Evolutionary conservation across 2,797 vertebrate genomes (phyloP).

Genomic region (Leptoclinus maculatus): DNA sequence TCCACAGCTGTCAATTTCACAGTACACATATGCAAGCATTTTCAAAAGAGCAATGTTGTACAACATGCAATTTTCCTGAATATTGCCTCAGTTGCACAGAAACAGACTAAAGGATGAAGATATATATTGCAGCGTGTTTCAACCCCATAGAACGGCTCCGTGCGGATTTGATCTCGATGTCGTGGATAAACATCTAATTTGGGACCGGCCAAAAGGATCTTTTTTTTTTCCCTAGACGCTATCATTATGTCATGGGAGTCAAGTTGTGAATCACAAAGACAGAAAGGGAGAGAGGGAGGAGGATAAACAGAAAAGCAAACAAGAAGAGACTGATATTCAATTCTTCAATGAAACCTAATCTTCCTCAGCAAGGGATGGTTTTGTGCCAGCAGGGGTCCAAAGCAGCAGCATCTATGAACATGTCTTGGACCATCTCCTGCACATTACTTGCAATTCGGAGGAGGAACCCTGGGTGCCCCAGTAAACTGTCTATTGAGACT

Average conservation of each 20-base stretch:
- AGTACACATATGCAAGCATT: constrained; percentile 42
- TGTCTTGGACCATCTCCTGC: constrained; percentile 67
- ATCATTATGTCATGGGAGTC: constrained; percentile 64
- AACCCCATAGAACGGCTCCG: constrained; percentile 47
- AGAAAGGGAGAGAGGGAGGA: constrained; percentile 11
- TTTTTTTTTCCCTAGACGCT: constrained; percentile 20
- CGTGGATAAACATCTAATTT: constrained; percentile 56
- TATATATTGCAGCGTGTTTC: constrained; percentile 44
- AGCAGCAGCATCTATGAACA: constrained; percentile 70
- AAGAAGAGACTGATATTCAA: constrained; percentile 65
- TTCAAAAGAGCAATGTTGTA: constrained; percentile 23
- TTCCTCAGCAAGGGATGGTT: constrained; percentile 61
- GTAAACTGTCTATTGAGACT: constrained; percentile 71
- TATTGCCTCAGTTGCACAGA: constrained; percentile 36
- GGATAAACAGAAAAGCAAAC: constrained; percentile 55
- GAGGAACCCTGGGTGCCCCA: constrained; percentile 53
- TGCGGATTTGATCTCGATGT: constrained; percentile 28
- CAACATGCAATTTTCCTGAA: constrained; percentile 32
- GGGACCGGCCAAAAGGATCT: constrained; percentile 29
- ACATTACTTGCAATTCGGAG: constrained; percentile 77
- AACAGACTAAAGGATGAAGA: constrained; percentile 36
- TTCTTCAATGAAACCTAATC: constrained; percentile 66
- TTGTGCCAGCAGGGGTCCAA: constrained; percentile 64
- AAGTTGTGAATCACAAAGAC: constrained; percentile 62
- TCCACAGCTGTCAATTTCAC: constrained; percentile 65